These are phyloP conservation scores for Oncorhynchus mykiss DNA, from an alignment of 2,113 vertebrate species.

Conservation along the genomic window DNA sequence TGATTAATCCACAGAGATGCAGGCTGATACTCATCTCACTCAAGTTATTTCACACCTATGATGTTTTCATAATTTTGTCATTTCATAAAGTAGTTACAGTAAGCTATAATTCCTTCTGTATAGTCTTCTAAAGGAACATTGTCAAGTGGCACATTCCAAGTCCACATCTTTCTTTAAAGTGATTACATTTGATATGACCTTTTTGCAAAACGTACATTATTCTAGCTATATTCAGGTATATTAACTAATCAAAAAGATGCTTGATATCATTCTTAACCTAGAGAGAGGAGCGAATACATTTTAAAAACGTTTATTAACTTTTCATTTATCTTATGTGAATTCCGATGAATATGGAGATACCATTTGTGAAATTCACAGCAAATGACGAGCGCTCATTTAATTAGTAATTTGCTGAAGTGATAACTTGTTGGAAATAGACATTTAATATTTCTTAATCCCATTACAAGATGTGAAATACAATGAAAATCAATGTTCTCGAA, in stretches of 20 bases:
- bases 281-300: not conserved
- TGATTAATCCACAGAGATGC: too few species aligned
- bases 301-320: not conserved
- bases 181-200: too few species aligned
- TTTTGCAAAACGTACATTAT: not conserved
- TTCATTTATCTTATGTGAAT: not conserved
- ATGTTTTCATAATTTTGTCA: too few species aligned
- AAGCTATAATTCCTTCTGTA: too few species aligned
- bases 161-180: too few species aligned
- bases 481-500: slow-evolving; percentile 26
- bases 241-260: not conserved
- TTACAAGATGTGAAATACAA: slow-evolving; percentile 1
- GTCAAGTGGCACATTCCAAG: too few species aligned
- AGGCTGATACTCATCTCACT: too few species aligned
- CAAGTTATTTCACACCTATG: too few species aligned
- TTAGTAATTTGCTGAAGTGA: slow-evolving; percentile 7
- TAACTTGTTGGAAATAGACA: slow-evolving; percentile 1
- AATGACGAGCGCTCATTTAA: not conserved
- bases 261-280: not conserved
- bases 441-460: not conserved
- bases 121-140: too few species aligned
- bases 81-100: too few species aligned
- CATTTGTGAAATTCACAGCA: not conserved
- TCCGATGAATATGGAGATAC: slow-evolving; percentile 1
- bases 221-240: not conserved